Conservation (phyloP, 1,140 invertebrate species). For the Apis mellifera region DNA sequence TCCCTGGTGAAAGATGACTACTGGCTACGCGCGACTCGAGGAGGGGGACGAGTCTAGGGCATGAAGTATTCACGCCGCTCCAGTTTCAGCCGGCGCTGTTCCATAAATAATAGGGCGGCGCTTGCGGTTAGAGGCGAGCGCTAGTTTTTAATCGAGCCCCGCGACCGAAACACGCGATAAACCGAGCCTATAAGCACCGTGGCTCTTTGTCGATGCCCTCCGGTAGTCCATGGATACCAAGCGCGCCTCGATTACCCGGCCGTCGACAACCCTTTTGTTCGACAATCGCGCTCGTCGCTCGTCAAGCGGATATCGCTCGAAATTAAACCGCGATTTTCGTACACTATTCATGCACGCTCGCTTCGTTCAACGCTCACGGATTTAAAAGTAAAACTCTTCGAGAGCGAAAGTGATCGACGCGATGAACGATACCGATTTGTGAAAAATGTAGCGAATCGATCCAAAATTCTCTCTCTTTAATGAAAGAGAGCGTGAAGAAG, state of each 20-base stretch:
- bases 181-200: conserved; percentile 53
- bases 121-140: conserved; percentile 40
- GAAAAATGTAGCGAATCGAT: too few species aligned
- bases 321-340: too few species aligned
- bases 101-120: conserved; percentile 56
- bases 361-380: too few species aligned
- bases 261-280: not conserved
- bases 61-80: conserved; percentile 62
- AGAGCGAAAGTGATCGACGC: too few species aligned
- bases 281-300: too few species aligned
- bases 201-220: conserved; percentile 59
- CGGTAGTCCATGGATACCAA: conserved; percentile 44
- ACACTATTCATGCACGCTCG: too few species aligned
- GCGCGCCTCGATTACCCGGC: not conserved
- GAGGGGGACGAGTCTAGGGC: not conserved
- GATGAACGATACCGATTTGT: too few species aligned
- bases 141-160: conserved; percentile 44
- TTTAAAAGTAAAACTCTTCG: too few species aligned
- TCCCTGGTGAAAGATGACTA: conserved; percentile 42
- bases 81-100: conserved; percentile 45
- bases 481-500: too few species aligned
- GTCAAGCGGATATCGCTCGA: too few species aligned
- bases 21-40: not conserved
- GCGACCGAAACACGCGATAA: conserved; percentile 10
- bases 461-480: too few species aligned